Evolutionary conservation across 2,888 invertebrate genomes (phyloP).

Genomic region (Dastarcus helophoroides): DNA sequence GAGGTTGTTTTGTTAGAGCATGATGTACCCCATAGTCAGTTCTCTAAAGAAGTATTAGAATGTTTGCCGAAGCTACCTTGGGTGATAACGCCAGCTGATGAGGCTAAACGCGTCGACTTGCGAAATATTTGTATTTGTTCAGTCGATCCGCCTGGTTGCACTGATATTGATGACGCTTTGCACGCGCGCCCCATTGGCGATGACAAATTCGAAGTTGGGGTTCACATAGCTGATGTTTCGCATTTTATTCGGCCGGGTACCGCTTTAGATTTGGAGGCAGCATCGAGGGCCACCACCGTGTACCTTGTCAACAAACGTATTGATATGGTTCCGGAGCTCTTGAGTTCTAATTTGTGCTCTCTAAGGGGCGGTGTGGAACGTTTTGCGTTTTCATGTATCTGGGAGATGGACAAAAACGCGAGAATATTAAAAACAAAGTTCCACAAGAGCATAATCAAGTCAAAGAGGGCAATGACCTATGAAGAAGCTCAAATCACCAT

Average conservation of each 20-base stretch:
- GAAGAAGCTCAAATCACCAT: conserved; percentile 92
- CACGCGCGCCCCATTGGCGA: conserved; percentile 71
- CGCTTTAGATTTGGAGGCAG: conserved; percentile 86
- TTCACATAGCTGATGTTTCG: conserved; percentile 98
- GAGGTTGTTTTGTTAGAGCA: conserved; percentile 92
- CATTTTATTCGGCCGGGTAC: conserved; percentile 92
- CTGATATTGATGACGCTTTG: conserved; percentile 96
- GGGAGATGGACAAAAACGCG: conserved; percentile 81
- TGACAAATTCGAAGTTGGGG: conserved; percentile 76
- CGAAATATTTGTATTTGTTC: conserved; percentile 81
- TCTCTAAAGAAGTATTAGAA: conserved; percentile 85
- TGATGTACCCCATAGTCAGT: conserved; percentile 91
- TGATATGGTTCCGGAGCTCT: conserved; percentile 75
- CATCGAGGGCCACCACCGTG: conserved; percentile 88
- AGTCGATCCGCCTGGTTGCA: conserved; percentile 97
- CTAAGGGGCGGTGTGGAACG: conserved; percentile 80
- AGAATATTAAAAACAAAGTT: conserved; percentile 72
- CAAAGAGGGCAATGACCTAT: conserved; percentile 89
- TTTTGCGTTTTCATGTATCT: conserved; percentile 91
- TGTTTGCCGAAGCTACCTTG: conserved; percentile 86
- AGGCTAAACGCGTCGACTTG: conserved; percentile 75
- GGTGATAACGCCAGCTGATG: conserved; percentile 73
- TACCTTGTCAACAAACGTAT: conserved; percentile 89
- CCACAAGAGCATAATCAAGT: conserved; percentile 88
- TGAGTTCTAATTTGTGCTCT: conserved; percentile 94